These are phyloP conservation scores for Fragum fragum DNA, from an alignment of 2,888 invertebrate species.

Conservation along the genomic window DNA sequence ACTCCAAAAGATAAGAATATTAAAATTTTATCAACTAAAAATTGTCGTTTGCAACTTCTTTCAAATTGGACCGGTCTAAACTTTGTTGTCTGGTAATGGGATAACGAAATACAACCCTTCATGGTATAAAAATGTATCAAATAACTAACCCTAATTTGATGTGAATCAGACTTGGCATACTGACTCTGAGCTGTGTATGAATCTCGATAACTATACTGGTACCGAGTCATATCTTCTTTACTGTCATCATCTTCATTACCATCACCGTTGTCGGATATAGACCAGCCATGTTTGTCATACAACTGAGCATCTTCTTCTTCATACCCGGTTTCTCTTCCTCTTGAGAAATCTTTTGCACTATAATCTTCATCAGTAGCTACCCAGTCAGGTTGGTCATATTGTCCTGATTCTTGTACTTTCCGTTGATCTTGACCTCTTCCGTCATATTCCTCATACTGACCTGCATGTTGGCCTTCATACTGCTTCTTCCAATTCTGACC, in stretches of 20 bases:
- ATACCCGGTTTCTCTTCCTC: neutral
- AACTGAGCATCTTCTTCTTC: neutral
- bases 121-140: too few species aligned
- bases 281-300: constrained; percentile 23
- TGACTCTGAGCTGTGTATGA: neutral
- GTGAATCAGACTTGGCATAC: neutral
- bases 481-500: constrained; percentile 7
- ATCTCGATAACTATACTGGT: neutral
- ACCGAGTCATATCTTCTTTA: neutral
- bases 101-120: too few species aligned
- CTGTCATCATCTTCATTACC: neutral
- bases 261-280: neutral
- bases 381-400: neutral
- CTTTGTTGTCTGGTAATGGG: too few species aligned
- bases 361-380: neutral
- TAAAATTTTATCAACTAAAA: too few species aligned
- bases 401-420: neutral
- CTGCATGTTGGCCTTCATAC: neutral
- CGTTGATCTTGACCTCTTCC: neutral
- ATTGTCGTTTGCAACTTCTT: too few species aligned
- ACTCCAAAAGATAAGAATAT: too few species aligned
- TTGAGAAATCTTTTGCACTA: neutral
- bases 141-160: neutral
- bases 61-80: too few species aligned
- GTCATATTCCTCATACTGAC: constrained; percentile 10